Conservation (phyloP, 2,888 invertebrate genomes). For the Pterostichus madidus region DNA sequence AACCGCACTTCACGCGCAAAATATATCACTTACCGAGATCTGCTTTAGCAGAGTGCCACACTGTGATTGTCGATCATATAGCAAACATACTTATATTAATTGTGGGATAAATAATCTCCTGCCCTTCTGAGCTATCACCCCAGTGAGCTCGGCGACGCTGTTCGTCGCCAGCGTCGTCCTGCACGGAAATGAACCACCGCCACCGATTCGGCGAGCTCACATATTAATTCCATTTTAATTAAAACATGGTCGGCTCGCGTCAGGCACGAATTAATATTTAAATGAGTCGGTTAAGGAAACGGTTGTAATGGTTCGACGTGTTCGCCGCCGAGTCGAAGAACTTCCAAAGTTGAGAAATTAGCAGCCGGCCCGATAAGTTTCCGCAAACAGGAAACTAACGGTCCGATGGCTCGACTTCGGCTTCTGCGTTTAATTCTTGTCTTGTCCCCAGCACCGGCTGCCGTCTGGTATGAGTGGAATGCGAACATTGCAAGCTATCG, state of each 20-base stretch:
- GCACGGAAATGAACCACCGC: neutral
- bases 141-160: no score
- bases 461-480: conserved; percentile 30
- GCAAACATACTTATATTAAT: no score
- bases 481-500: conserved; percentile 18
- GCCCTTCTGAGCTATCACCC: no score
- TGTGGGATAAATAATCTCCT: no score
- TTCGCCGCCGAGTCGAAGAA: conserved; percentile 32
- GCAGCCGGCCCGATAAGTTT: conserved; percentile 44
- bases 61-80: no score
- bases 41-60: no score
- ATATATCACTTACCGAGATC: no score
- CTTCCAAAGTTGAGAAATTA: conserved; percentile 61
- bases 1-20: no score
- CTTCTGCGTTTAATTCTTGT: conserved; percentile 19
- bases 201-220: conserved; percentile 1
- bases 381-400: conserved; percentile 56
- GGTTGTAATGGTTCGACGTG: conserved; percentile 49
- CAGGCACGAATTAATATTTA: conserved; percentile 56
- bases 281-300: conserved; percentile 54
- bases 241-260: conserved; percentile 45
- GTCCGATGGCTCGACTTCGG: conserved; percentile 1
- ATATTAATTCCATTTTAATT: conserved; percentile 63
- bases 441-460: conserved; percentile 29
- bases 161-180: neutral